A percentile compares a stretch with the other conserved stretches of the same genome.
phyloP scores from a whole-genome alignment of 2,888 invertebrate species.

The Brachypterus glaber region DNA sequence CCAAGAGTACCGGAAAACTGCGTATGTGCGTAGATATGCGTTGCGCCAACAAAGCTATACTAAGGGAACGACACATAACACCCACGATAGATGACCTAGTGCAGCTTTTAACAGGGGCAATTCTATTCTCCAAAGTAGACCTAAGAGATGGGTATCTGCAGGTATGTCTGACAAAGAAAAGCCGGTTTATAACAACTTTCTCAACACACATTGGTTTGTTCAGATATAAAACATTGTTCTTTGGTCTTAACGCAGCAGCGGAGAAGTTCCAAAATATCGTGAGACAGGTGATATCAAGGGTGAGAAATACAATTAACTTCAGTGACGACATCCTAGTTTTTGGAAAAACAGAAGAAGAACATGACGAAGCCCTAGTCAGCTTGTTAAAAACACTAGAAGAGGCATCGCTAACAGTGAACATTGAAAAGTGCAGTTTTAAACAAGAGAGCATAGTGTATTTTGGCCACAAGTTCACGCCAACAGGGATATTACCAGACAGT shows the following conservation, averaged over 20 bases:
- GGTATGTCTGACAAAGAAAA: constrained; percentile 26
- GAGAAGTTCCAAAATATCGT: constrained; percentile 38
- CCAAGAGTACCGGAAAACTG: not conserved
- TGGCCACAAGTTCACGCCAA: constrained; percentile 23
- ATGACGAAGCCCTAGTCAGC: constrained; percentile 25
- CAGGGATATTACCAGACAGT: constrained; percentile 25
- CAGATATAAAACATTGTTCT: constrained; percentile 32
- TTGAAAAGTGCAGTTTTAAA: constrained; percentile 28
- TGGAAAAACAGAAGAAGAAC: constrained; percentile 25
- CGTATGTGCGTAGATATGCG: not conserved
- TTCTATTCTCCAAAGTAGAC: constrained; percentile 11
- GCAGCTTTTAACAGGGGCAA: constrained; percentile 13
- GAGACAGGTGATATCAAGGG: constrained; percentile 27
- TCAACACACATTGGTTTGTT: constrained; percentile 30
- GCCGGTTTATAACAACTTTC: constrained; percentile 31
- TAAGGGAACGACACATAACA: constrained; percentile 12
- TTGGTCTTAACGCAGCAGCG: constrained; percentile 35
- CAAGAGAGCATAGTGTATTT: constrained; percentile 24
- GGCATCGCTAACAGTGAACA: constrained; percentile 24
- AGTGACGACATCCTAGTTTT: constrained; percentile 35
- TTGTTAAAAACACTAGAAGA: constrained; percentile 24
- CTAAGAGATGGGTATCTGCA: constrained; percentile 31
- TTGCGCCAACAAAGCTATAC: constrained; percentile 1
- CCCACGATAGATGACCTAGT: constrained; percentile 15
- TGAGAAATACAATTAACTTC: constrained; percentile 31